Evolutionary conservation across 2,113 vertebrate species (phyloP), one percentile per base, ranked within the genome.

Genomic region (Cynoglossus semilaevis): DNA sequence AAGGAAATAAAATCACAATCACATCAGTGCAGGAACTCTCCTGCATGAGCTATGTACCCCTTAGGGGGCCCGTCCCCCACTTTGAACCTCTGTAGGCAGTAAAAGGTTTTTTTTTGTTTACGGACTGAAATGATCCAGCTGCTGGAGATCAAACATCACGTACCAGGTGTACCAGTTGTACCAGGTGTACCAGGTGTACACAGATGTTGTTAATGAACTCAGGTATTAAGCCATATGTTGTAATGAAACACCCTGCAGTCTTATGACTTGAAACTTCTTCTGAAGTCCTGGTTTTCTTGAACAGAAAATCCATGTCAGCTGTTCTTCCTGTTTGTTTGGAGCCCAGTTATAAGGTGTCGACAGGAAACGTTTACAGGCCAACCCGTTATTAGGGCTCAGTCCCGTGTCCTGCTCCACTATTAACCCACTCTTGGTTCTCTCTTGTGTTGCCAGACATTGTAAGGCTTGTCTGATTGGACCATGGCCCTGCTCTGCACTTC

Each of bases 341-440:
- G 64, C 15, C 54, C 38, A 43, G 43, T 47, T 56, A 67, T 43
- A 52, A 67, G 58, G 61, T 76, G 45, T 76, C 46, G 75, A 63
- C 70, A 77, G 79, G 77, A 85, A 84, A 70, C 63, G 58, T 76
- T 82, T 64, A 70, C 15, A 44, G 37, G n/a, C 56, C 9, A 69
- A 58, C 55, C 58, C 67, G 76, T 70, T 71, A 78, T 84, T 79
- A 79, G 57, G 52, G 47, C 69, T 74, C 57, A 72, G 66, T 43
- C 52, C 38, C 4, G 36, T 70, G 63, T 77, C 66, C 66, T 54
- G 79, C 69, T 63, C 38, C 19, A 13, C 51, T 65, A 56, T 76
- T 78, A 67, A 51, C 53, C 51, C 53, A 40, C 65, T 72, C 53
- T 41, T 53, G 36, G 51, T 35, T 63, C 36, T 49, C 17, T 17